phyloP scores from a whole-genome alignment of 2,888 invertebrate species.

The Carcina quercana region DNA sequence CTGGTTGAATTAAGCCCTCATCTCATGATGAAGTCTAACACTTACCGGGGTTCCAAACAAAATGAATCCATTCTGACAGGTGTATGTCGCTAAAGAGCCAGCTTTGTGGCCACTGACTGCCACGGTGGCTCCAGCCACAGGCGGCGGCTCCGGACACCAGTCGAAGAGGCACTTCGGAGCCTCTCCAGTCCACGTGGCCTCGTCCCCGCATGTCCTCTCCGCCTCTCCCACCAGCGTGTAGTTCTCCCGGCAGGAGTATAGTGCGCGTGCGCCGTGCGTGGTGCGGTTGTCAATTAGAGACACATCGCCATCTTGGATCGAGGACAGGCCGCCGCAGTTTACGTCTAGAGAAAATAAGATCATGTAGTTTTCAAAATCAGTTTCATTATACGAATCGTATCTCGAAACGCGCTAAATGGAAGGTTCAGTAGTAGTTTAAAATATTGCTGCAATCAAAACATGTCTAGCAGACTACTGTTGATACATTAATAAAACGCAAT shows the following conservation, averaged over 20 bases:
- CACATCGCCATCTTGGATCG: conserved; percentile 83
- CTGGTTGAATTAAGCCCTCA: too few species aligned
- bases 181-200: conserved; percentile 85
- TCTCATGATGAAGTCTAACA: too few species aligned
- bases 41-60: conserved; percentile 87
- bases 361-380: too few species aligned
- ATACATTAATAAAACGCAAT: too few species aligned
- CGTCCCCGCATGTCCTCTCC: conserved; percentile 81
- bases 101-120: conserved; percentile 82
- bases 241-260: conserved; percentile 88
- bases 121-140: conserved; percentile 84
- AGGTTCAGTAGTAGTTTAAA: too few species aligned
- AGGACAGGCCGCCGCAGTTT: conserved; percentile 82
- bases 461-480: too few species aligned
- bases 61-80: conserved; percentile 88
- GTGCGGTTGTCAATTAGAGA: conserved; percentile 80
- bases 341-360: too few species aligned
- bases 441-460: too few species aligned
- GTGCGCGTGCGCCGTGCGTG: conserved; percentile 84
- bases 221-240: conserved; percentile 87
- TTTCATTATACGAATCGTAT: too few species aligned
- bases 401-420: too few species aligned
- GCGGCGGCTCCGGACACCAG: conserved; percentile 91
- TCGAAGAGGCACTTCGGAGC: conserved; percentile 88
- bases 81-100: conserved; percentile 86